phyloP scores from a whole-genome alignment of 37 sponge, comb jelly and placozoan genomes.

The Hormiphora californensis region DNA sequence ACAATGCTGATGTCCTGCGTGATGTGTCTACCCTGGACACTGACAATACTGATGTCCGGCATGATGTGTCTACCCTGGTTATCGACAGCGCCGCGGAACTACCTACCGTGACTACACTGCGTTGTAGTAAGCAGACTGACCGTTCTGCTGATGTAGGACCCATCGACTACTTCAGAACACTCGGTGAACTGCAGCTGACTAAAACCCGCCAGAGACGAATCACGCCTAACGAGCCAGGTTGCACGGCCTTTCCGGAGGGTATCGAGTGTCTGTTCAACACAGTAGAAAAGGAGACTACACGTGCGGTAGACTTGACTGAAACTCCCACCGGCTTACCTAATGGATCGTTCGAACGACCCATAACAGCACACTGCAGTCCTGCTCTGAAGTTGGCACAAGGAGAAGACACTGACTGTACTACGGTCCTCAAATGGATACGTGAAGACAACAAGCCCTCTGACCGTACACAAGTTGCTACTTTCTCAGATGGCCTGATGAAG shows the following conservation, averaged over 20 bases:
- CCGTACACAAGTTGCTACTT: not conserved
- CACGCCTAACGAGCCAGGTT: not conserved
- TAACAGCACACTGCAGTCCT: too few species aligned
- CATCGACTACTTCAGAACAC: not conserved
- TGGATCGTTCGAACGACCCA: too few species aligned
- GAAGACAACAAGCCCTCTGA: too few species aligned
- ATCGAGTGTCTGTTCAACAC: not conserved
- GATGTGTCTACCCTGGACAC: not conserved
- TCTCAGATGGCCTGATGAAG: not conserved
- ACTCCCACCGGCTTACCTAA: not conserved
- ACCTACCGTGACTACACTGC: too few species aligned
- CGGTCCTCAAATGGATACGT: too few species aligned
- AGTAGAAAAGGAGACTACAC: not conserved
- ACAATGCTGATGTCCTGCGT: not conserved
- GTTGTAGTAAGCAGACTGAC: too few species aligned
- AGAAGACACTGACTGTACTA: too few species aligned
- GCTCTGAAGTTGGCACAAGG: too few species aligned
- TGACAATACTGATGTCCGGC: not conserved
- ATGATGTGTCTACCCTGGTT: too few species aligned
- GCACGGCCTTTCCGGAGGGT: not conserved
- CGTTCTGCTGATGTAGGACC: too few species aligned
- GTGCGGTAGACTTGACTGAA: not conserved
- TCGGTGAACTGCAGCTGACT: not conserved
- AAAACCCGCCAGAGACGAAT: not conserved
- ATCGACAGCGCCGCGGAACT: too few species aligned